A percentile compares a stretch with the other conserved stretches of the same genome.
Conservation (phyloP, 2,888 invertebrate genomes). For the Cremastobaeus sp. region DNA sequence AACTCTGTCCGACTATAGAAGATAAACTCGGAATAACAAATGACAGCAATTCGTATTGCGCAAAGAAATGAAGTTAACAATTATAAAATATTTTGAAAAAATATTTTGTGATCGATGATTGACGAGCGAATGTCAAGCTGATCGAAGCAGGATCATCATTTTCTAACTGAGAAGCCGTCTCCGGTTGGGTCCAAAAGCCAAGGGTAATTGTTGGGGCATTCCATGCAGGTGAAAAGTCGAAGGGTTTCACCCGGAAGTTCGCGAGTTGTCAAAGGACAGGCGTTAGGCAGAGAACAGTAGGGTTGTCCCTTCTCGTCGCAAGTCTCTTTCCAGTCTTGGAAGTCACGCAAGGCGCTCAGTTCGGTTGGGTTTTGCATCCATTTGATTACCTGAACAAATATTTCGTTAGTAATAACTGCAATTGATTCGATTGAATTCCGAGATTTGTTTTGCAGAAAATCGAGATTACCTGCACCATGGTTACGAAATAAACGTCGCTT, state of each 20-base stretch:
- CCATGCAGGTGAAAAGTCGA: slow-evolving; percentile 96
- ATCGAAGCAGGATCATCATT: slow-evolving; percentile 79
- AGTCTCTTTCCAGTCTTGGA: slow-evolving; percentile 97
- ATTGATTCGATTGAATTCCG: too few species aligned
- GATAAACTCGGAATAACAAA: too few species aligned
- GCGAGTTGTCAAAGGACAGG: slow-evolving; percentile 92
- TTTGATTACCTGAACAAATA: slow-evolving; percentile 85
- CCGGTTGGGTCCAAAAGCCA: slow-evolving; percentile 97
- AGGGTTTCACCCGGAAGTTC: slow-evolving; percentile 95
- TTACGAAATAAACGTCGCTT: slow-evolving; percentile 93
- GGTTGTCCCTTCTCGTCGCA: slow-evolving; percentile 96
- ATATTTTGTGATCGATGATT: too few species aligned
- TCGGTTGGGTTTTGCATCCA: slow-evolving; percentile 98
- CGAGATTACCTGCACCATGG: slow-evolving; percentile 87
- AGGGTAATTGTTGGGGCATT: slow-evolving; percentile 96
- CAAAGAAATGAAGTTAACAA: too few species aligned
- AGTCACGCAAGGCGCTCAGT: slow-evolving; percentile 90
- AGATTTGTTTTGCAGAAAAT: too few species aligned
- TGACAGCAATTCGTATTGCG: too few species aligned
- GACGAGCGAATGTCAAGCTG: slow-evolving; percentile 10
- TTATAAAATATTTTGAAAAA: too few species aligned
- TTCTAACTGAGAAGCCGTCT: slow-evolving; percentile 92
- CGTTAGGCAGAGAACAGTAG: slow-evolving; percentile 93
- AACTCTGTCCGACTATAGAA: too few species aligned
- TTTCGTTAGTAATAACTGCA: too few species aligned